phyloP scores from a whole-genome alignment of 2,888 invertebrate species.

The Aspidiotus destructor region DNA sequence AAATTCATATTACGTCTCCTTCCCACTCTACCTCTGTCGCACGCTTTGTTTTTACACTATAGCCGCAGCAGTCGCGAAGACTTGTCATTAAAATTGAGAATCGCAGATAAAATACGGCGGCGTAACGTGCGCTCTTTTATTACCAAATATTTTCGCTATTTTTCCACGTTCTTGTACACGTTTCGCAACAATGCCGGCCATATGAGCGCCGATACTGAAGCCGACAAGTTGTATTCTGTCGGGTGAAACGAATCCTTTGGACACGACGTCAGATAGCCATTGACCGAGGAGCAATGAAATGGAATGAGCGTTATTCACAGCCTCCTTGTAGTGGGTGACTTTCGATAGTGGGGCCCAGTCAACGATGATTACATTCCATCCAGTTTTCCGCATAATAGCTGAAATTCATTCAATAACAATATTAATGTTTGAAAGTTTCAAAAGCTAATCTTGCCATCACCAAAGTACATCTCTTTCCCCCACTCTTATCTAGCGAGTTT shows the following conservation, averaged over 20 bases:
- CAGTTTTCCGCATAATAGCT: slow-evolving; percentile 19
- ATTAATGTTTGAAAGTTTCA: too few relatives aligned
- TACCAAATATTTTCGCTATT: slow-evolving; percentile 26
- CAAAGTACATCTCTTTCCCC: too few relatives aligned
- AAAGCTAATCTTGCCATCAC: too few relatives aligned
- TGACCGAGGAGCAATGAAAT: slow-evolving; percentile 9
- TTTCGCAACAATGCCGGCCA: slow-evolving; percentile 30
- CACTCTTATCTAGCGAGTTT: too few relatives aligned
- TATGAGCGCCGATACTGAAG: slow-evolving; percentile 34
- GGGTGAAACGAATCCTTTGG: slow-evolving; percentile 14
- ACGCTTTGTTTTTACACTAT: too few relatives aligned
- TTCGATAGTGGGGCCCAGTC: slow-evolving; percentile 29
- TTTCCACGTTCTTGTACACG: slow-evolving; percentile 23
- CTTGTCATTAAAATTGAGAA: too few relatives aligned
- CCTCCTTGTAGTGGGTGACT: slow-evolving; percentile 7
- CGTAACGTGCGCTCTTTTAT: background rate
- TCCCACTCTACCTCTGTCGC: too few relatives aligned
- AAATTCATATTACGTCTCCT: too few relatives aligned
- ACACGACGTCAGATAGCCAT: slow-evolving; percentile 15
- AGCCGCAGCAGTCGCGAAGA: too few relatives aligned
- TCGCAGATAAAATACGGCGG: too few relatives aligned
- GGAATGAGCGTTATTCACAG: slow-evolving; percentile 7
- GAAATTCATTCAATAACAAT: background rate
- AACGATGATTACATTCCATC: slow-evolving; percentile 29
- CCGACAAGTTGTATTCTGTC: slow-evolving; percentile 28